These are phyloP conservation scores for Apamea epomidion DNA, from an alignment of 2,888 invertebrate species.

Conservation along the genomic window DNA sequence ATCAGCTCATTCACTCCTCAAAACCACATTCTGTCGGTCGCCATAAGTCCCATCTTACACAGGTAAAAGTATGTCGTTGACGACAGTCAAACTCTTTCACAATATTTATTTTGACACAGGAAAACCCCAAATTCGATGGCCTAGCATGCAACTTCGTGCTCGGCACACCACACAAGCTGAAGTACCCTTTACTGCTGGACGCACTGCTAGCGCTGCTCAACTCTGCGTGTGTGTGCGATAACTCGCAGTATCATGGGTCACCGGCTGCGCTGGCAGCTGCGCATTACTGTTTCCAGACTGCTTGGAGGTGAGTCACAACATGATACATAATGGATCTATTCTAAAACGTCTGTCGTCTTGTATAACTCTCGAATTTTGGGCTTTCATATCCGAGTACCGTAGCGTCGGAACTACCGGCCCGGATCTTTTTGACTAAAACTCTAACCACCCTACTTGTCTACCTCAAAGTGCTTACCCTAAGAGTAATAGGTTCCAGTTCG, in stretches of 20 bases:
- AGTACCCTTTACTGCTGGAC: conserved; percentile 96
- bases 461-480: neutral
- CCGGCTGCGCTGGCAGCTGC: conserved; percentile 94
- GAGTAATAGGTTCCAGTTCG: neutral
- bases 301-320: conserved; percentile 92
- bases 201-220: conserved; percentile 95
- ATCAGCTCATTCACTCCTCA: too few relatives aligned
- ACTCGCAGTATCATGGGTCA: conserved; percentile 86
- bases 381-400: neutral
- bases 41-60: too few relatives aligned
- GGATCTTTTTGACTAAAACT: neutral
- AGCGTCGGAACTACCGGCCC: neutral
- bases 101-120: conserved; percentile 81
- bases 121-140: conserved; percentile 97
- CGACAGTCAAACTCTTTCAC: neutral
- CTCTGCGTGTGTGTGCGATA: conserved; percentile 93
- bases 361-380: neutral
- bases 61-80: neutral
- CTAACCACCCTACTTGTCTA: neutral
- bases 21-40: neutral
- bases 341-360: neutral
- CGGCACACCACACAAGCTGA: conserved; percentile 97
- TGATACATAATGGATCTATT: neutral
- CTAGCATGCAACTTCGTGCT: conserved; percentile 98
- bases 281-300: conserved; percentile 97